Evolutionary conservation across 2,113 vertebrate genomes (phyloP).

Genomic region (Rhabdornis inornatus): DNA sequence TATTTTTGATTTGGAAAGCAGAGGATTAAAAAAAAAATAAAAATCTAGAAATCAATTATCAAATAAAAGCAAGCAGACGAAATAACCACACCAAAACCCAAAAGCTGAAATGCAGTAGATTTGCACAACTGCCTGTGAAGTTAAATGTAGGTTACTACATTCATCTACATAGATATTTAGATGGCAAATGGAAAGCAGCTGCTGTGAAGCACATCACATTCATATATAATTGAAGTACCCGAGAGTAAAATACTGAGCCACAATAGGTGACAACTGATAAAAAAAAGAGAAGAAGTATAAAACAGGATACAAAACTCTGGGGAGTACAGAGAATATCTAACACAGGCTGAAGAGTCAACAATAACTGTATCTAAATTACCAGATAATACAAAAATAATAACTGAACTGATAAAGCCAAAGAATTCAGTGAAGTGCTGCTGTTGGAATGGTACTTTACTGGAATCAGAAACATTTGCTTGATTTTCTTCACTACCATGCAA

Average conservation of each 20-base stretch:
- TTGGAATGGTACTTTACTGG: neutral
- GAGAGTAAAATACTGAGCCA: constrained; percentile 70
- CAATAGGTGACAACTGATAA: constrained; percentile 75
- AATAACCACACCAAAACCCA: neutral
- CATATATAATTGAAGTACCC: constrained; percentile 78
- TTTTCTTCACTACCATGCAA: neutral
- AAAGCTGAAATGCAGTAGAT: constrained; percentile 5
- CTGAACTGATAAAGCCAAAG: constrained; percentile 4
- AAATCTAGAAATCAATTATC: neutral
- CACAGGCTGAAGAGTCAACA: constrained; percentile 62
- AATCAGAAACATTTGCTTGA: neutral
- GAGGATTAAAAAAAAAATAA: neutral
- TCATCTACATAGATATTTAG: constrained; percentile 65
- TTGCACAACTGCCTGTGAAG: constrained; percentile 50
- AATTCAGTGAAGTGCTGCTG: neutral
- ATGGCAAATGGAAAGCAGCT: constrained; percentile 62
- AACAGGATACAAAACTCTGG: constrained; percentile 68
- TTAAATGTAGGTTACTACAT: constrained; percentile 66
- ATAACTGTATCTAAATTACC: constrained; percentile 66
- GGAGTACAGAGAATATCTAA: constrained; percentile 55
- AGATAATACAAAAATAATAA: constrained; percentile 66
- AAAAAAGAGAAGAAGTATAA: constrained; percentile 66
- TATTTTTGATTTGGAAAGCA: neutral
- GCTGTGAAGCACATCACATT: constrained; percentile 65
- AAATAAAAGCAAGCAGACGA: constrained; percentile 19